Evolutionary conservation across 1,140 invertebrate genomes (phyloP).

Genomic region (Drosophila baimaii): DNA sequence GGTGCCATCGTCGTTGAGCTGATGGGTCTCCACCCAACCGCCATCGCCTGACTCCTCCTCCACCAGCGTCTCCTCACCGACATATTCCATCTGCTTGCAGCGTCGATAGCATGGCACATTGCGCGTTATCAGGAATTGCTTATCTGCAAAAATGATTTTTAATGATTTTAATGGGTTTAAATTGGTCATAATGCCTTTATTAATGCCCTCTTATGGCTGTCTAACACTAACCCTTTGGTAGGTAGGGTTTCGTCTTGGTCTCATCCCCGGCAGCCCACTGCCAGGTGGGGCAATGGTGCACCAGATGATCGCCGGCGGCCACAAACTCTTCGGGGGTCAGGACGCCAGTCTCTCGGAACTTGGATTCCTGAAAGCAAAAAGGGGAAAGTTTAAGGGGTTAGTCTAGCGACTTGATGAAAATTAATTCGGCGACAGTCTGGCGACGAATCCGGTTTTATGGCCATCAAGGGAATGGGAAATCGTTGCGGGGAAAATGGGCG

Average conservation of each 20-base stretch:
- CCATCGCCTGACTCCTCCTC: slow-evolving; percentile 95
- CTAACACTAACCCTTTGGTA: slow-evolving; percentile 88
- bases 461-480: slow-evolving; percentile 4
- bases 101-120: slow-evolving; percentile 97
- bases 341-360: slow-evolving; percentile 99
- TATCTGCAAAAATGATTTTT: slow-evolving; percentile 86
- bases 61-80: slow-evolving; percentile 93
- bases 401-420: background rate
- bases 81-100: slow-evolving; percentile 97
- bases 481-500: background rate
- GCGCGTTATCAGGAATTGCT: slow-evolving; percentile 98
- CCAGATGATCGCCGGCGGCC: slow-evolving; percentile 98
- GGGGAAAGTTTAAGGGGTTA: background rate
- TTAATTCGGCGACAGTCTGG: slow-evolving; percentile 25
- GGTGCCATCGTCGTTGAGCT: slow-evolving; percentile 81
- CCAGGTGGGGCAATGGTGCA: slow-evolving; percentile 99
- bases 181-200: background rate
- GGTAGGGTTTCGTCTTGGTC: slow-evolving; percentile 92
- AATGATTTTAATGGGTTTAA: slow-evolving; percentile 24
- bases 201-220: slow-evolving; percentile 1
- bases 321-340: slow-evolving; percentile 98
- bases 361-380: slow-evolving; percentile 91
- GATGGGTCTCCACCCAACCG: slow-evolving; percentile 99
- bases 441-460: slow-evolving; percentile 39
- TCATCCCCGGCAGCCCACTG: slow-evolving; percentile 98